Evolutionary conservation across 2,797 vertebrate genomes (phyloP), one percentile per base, ranked within the genome.

Genomic region (Takifugu ocellatus): DNA sequence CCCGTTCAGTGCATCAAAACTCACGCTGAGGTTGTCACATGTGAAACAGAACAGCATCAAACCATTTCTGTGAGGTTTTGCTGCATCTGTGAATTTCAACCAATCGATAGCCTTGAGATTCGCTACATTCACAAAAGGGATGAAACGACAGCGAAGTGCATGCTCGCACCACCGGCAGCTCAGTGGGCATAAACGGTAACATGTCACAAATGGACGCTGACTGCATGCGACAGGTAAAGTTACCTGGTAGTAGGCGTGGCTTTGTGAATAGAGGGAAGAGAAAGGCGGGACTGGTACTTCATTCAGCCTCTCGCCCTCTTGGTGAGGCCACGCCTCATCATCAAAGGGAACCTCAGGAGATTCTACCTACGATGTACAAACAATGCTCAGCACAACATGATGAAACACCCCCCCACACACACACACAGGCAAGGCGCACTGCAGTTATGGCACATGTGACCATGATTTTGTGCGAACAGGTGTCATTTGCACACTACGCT

Each of bases 181-280:
- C n/a, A 44, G 43, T 27, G 36, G 50, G 1, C 10, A 44, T 11
- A 56, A 62, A 53, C 0, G 0, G 10, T 14, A 63, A 8, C 15
- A 10, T 24, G 25, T 43, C 42, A 77, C 53, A 56, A 42, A 61
- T 1, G 6, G 50, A 46, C 63, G 31, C 49, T 2, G 8, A 39
- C 56, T 1, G 54, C 81, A 78, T 85, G 83, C 74, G 3, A 52
- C 46, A 4, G 42, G 33, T 54, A 16, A 10, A 10, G 59, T 92
- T 92, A 92, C 91, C 91, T 92, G 90, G 60, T 87, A 84, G 78
- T 88, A 78, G 70, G 85, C n/a, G 69, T 85, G 83, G 83, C 84
- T 88, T 71, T 87, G 88, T 3, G 89, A 83, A 81, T 90, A 92
- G 66, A 91, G 85, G 53, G 88, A 88, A 59, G 88, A 88, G 81